These are phyloP conservation scores for Drosophila mercatorum DNA, from an alignment of 2,888 invertebrate species.

Conservation along the genomic window DNA sequence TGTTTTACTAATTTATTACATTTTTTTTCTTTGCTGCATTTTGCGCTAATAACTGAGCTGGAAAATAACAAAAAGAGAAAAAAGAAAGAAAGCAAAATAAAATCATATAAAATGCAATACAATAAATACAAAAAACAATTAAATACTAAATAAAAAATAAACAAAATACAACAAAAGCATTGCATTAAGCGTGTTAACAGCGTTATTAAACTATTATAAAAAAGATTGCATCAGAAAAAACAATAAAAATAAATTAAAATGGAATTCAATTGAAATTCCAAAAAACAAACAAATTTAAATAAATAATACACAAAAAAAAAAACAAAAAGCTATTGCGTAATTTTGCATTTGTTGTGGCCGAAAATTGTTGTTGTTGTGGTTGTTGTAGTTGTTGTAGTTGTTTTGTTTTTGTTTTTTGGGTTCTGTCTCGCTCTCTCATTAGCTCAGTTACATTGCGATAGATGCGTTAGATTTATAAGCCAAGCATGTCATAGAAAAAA, in stretches of 20 bases:
- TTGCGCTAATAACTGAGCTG: slow-evolving; percentile 81
- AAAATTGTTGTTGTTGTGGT: slow-evolving; percentile 56
- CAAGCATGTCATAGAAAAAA: slow-evolving; percentile 83
- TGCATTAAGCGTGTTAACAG: slow-evolving; percentile 63
- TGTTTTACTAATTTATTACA: slow-evolving; percentile 73
- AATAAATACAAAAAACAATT: slow-evolving; percentile 46
- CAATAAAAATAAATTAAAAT: slow-evolving; percentile 45
- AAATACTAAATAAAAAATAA: slow-evolving; percentile 45
- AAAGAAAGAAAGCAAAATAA: slow-evolving; percentile 52
- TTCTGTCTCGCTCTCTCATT: slow-evolving; percentile 41
- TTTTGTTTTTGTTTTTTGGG: slow-evolving; percentile 19
- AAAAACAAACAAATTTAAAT: slow-evolving; percentile 25
- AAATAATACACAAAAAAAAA: slow-evolving; percentile 18
- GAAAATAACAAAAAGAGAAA: slow-evolving; percentile 58
- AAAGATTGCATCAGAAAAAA: slow-evolving; percentile 59
- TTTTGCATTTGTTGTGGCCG: slow-evolving; percentile 68
- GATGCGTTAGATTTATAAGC: slow-evolving; percentile 78
- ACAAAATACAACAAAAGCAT: slow-evolving; percentile 53
- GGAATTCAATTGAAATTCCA: slow-evolving; percentile 56
- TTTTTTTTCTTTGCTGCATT: slow-evolving; percentile 40
- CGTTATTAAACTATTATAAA: slow-evolving; percentile 60
- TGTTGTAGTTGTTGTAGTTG: slow-evolving; percentile 25
- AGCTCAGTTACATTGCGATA: slow-evolving; percentile 74
- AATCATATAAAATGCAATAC: slow-evolving; percentile 52
- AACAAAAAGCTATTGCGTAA: slow-evolving; percentile 63